Conservation (phyloP, 2,797 vertebrate species). For the Huso huso region DNA sequence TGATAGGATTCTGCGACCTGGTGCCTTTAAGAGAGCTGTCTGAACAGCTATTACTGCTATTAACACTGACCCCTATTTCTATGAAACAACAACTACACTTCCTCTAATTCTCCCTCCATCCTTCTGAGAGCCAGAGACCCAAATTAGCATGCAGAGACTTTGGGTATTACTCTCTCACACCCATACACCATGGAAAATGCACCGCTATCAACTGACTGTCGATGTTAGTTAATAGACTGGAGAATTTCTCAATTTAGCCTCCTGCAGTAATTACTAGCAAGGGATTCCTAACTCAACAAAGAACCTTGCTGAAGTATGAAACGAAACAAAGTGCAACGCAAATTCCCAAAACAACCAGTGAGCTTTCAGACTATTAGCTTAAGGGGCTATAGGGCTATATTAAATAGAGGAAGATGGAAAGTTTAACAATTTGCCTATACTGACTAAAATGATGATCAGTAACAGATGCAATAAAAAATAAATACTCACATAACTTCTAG, state of each 20-base stretch:
- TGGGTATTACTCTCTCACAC: neutral
- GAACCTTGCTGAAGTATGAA: neutral
- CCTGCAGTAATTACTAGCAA: conserved; percentile 7
- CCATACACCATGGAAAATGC: neutral
- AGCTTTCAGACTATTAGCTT: no score
- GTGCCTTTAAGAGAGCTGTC: conserved; percentile 10
- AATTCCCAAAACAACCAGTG: neutral
- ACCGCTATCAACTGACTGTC: neutral
- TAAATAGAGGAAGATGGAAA: neutral
- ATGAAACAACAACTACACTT: neutral
- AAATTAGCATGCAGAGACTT: conserved; percentile 2
- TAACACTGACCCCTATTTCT: conserved; percentile 5
- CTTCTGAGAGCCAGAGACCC: neutral
- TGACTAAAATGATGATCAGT: neutral
- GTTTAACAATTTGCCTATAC: neutral
- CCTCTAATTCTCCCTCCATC: neutral
- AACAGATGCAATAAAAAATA: rapidly evolving
- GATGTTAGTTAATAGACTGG: conserved; percentile 5
- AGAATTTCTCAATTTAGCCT: conserved; percentile 5
- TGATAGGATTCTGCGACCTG: neutral
- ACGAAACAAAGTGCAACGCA: conserved; percentile 1
- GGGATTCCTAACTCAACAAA: conserved; percentile 10
- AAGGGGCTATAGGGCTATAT: no score
- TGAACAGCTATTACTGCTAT: conserved; percentile 1
- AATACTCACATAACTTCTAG: conserved; percentile 91